A percentile compares a stretch with the other conserved stretches of the same genome.
These are phyloP conservation scores for Acestrorhynchus altus DNA, from an alignment of 2,797 vertebrate species.

Conservation along the genomic window DNA sequence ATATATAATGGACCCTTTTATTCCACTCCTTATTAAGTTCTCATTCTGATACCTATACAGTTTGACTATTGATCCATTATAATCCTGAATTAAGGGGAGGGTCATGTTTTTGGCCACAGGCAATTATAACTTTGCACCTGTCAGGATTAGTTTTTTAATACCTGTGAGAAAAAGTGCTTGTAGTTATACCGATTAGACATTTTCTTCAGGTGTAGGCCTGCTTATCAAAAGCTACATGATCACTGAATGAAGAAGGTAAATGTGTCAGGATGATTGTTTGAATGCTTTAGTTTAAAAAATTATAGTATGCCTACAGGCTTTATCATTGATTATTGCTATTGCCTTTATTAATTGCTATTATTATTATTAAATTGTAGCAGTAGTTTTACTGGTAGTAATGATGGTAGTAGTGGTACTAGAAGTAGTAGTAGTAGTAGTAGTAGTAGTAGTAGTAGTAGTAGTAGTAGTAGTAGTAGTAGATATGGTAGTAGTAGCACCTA, in stretches of 20 bases:
- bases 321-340: too few relatives aligned
- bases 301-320: too few relatives aligned
- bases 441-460: too few relatives aligned
- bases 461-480: too few relatives aligned
- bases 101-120: background rate
- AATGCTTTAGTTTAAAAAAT: background rate
- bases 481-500: too few relatives aligned
- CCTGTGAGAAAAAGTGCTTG: constrained; percentile 45
- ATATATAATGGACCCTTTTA: background rate
- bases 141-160: constrained; percentile 44
- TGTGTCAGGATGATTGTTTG: background rate
- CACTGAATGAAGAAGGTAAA: background rate
- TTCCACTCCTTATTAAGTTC: constrained; percentile 7
- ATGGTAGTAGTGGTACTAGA: too few relatives aligned
- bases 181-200: constrained; percentile 16
- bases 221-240: background rate
- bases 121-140: constrained; percentile 27
- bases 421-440: too few relatives aligned
- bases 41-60: background rate
- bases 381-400: too few relatives aligned
- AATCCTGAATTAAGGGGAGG: constrained; percentile 14
- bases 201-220: background rate
- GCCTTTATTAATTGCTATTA: too few relatives aligned
- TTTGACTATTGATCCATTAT: constrained; percentile 1
- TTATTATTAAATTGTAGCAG: too few relatives aligned